Conservation (phyloP, 2,113 vertebrate genomes). For the Argyrosomus japonicus region DNA sequence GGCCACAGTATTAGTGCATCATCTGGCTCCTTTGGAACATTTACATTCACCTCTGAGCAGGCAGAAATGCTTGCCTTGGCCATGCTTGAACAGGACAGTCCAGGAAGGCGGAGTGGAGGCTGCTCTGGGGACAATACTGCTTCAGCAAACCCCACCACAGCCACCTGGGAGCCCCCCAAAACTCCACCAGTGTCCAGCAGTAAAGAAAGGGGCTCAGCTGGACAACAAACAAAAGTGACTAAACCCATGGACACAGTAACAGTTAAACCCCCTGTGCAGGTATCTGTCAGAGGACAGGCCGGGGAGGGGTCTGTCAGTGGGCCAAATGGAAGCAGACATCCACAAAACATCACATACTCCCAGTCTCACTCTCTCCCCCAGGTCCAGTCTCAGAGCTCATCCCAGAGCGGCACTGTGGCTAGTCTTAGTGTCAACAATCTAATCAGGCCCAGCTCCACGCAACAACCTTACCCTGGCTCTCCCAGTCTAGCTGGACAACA, state of each 20-base stretch:
- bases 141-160: conserved; percentile 77
- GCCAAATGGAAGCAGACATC: conserved; percentile 80
- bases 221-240: conserved; percentile 74
- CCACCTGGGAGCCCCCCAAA: conserved; percentile 82
- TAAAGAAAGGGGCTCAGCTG: conserved; percentile 76
- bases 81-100: conserved; percentile 94
- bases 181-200: conserved; percentile 75
- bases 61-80: conserved; percentile 95
- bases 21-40: conserved; percentile 86
- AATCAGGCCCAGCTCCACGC: conserved; percentile 88
- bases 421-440: conserved; percentile 97
- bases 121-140: conserved; percentile 72
- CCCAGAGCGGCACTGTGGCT: conserved; percentile 83
- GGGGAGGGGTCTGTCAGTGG: conserved; percentile 84
- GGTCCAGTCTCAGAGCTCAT: conserved; percentile 69
- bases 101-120: conserved; percentile 82
- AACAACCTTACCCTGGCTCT: conserved; percentile 88
- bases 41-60: conserved; percentile 92
- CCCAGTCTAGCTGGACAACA: conserved; percentile 85
- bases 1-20: conserved; percentile 83
- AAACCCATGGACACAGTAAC: conserved; percentile 78
- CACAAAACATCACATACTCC: conserved; percentile 85
- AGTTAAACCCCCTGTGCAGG: conserved; percentile 82
- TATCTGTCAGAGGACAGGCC: conserved; percentile 78
- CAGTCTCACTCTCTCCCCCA: conserved; percentile 77